Evolutionary conservation across 1,140 invertebrate species (phyloP), one percentile per base, ranked within the genome.

Genomic region (Hylaeus volcanicus): DNA sequence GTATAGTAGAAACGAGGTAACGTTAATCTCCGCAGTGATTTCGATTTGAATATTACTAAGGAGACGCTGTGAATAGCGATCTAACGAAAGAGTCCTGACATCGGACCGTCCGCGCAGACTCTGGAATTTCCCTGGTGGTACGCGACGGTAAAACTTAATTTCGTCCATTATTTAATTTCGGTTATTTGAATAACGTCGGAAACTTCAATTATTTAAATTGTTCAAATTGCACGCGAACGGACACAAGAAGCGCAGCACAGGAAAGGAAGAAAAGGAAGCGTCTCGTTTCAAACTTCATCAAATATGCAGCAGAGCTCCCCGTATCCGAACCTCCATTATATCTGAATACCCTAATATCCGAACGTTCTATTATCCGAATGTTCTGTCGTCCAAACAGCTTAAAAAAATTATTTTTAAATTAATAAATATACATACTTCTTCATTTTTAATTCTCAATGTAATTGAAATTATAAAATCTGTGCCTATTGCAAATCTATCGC

Each of bases 81-180:
- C 39, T n/a, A 72, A 56, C 12, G 69, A 9, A 48, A 48, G 48
- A 45, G n/a, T 45, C n/a, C 5, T 26, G 48, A 55, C 63, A 79
- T 79, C 76, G 45, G 55, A 55, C 9, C 56, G 56, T 39, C 26
- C 64, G 65, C 48, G 8, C 12, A 45, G n/a, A 37, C 48, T 12
- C 8, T 39, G 60, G 60, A 39, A 79, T 79, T 79, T 79, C 76
- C 69, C 69, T 55, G n/a, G 69, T 72, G 48, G 69, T 79, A 73
- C 41, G 69, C 51, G 76, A 55, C 76, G 39, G 69, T 55, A 45
- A 73, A 55, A 64, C 69, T 72, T 79, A 73, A 79, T 79, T 79
- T 41, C 60, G 12, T 2, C 76, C 68, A 79, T 79, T 79, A 79
- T 65, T 64, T 79, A 79, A 79, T 79, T 79, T 79, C 56, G 39